These are phyloP conservation scores for Sminthopsis crassicaudata DNA, from an alignment of 2,113 vertebrate genomes.

Conservation along the genomic window DNA sequence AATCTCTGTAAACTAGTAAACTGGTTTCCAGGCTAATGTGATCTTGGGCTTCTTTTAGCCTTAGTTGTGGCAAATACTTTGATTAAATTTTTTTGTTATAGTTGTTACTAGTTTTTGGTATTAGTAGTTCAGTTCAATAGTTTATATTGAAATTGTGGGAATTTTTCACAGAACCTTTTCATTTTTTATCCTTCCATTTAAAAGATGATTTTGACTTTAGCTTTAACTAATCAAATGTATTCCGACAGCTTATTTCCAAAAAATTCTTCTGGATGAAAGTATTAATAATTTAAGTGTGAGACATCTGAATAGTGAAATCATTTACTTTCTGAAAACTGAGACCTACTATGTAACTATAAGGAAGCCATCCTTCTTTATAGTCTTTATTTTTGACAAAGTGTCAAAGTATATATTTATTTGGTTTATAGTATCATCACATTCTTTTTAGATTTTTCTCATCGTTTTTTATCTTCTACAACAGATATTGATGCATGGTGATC, in stretches of 20 bases:
- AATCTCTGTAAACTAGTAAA: not conserved
- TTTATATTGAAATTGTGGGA: not conserved
- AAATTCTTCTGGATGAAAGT: not conserved
- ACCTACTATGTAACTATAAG: not conserved
- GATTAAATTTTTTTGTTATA: not conserved
- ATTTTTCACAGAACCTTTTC: not conserved
- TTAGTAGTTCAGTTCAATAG: not conserved
- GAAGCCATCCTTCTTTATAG: not conserved
- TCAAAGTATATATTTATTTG: not conserved
- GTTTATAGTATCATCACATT: not conserved
- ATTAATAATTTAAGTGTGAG: not conserved
- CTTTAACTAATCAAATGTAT: not conserved
- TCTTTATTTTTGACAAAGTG: not conserved
- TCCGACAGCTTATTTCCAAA: not conserved
- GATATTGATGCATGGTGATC: not conserved
- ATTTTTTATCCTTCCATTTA: not conserved
- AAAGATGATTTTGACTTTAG: not conserved
- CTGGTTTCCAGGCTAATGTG: not conserved
- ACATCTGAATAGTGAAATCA: not conserved
- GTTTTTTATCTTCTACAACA: not conserved
- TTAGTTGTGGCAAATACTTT: not conserved
- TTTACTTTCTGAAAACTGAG: not conserved
- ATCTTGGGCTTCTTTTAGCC: not conserved
- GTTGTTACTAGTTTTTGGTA: not conserved
- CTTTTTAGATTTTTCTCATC: not conserved